Base-by-base conservation (phyloP, 2,888 invertebrate species). In the Achlya flavicornis region DNA sequence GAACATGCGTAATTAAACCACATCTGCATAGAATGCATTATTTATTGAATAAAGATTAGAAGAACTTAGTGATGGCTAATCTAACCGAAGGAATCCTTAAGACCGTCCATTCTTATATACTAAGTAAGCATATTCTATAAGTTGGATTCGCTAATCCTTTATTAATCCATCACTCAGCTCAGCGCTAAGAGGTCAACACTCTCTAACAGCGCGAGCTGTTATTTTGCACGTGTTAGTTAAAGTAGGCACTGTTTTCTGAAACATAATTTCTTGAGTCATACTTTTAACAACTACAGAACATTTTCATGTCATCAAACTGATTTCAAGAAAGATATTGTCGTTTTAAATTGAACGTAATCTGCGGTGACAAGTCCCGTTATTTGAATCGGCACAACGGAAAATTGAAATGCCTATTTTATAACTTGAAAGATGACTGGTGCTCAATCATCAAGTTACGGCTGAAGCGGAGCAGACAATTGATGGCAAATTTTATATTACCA, bases 121-220 rank as follows among this genome's bases (percentile, higher is more conserved):
- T 58, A 35, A 38, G 19, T 53, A 8, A 16, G 59, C 41, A 60
- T 41, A 41, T 53, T 3, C 19, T 19, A 53, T 53, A 53, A 53
- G 53, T 19, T 53, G 19, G 53, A 6, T 8, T 53, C 71, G 70
- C 70, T 71, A 70, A 73, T 71, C 65, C 66, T 66, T 64, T 64
- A 63, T 66, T 66, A 76, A 74, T 75, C 76, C 72, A 67, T 74
- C 67, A 66, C 62, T 63, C 63, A 57, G 66, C 62, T 63, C 63
- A 57, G 73, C 67, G 65, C 63, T 63, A 61, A 46, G 66, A 63
- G 77, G 75, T 77, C 77, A 76, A 76, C 63, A 73, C 70, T 70
- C 73, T 65, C 66, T 70, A 70, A 67, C 60, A 41, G 60, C 43
- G 35, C 41, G 43, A 41, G 60, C 60, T 6, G 14, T 60, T 60